Conservation (phyloP, 2,888 invertebrate genomes). For the Andricus curvator region DNA sequence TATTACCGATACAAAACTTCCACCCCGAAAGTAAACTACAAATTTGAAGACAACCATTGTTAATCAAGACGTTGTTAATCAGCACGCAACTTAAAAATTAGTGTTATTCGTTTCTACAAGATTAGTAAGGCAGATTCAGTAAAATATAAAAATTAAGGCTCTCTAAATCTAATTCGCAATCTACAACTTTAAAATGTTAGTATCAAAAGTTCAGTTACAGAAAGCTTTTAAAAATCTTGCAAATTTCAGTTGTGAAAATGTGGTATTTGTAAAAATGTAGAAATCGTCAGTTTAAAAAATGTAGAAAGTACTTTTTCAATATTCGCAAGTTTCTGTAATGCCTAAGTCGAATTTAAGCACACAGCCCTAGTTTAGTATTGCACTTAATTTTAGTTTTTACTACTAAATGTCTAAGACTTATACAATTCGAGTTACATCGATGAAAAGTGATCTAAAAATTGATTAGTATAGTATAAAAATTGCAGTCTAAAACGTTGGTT, state of each 20-base stretch:
- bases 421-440: background rate
- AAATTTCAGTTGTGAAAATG: too few species aligned
- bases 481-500: background rate
- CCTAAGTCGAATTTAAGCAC: conserved; percentile 6
- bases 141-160: background rate
- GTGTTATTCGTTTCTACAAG: background rate
- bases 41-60: background rate
- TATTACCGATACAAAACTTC: background rate
- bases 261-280: too few species aligned
- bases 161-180: background rate
- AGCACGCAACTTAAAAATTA: conserved; percentile 4
- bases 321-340: background rate
- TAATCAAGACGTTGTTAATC: background rate
- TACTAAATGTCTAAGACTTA: background rate
- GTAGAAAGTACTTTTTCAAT: background rate
- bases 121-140: conserved; percentile 10
- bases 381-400: background rate
- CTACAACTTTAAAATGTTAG: conserved; percentile 1
- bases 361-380: background rate
- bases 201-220: conserved; percentile 10
- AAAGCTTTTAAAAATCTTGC: background rate
- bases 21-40: background rate
- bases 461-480: conserved; percentile 1
- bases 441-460: background rate
- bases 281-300: too few species aligned